Base-by-base conservation (phyloP, 2,888 invertebrate species). In the Cerastis leucographa region DNA sequence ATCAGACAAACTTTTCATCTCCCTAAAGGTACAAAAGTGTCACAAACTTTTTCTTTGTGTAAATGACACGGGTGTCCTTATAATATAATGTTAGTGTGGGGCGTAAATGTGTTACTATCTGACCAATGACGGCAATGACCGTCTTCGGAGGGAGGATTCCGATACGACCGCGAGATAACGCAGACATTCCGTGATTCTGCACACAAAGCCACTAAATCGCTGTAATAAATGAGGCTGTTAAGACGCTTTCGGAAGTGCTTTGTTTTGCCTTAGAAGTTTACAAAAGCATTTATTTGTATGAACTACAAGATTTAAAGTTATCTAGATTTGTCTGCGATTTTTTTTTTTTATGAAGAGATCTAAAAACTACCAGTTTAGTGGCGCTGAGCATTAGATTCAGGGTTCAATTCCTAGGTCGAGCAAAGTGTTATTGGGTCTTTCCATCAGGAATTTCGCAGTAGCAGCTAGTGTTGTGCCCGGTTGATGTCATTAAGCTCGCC, bases 81-180 rank as follows among this genome's bases (percentile, higher is more conserved):
- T 76, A 83, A 80, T 80, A 70, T 72, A 61, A 61, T 19, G 71
- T 81, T 73, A 67, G 81, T 79, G 74, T 78, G 78, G 95, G 95
- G 95, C 95, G 95, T 94, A 92, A 93, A 94, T 92, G 93, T 89
- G 88, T 90, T 89, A 85, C 87, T 66, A 76, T 86, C 92, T 93
- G 94, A 91, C 96, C 95, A 95, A 95, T 95, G 93, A 91, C 92
- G 92, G 93, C 95, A 95, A 95, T 95, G 93, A 91, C 92, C 92
- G 93, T 86, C 85, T 90, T 88, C 86, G 90, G 89, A 92, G 94
- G 93, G 93, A 91, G 94, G 94, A 91, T 83, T 89, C 90, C 83
- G 89, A 91, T 86, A 89, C 89, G 90, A 87, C 75, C 22, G 74
- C 72, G 82, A 90, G 92, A 92, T 92, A 93, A 93, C 89, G 85